Percentiles rank a stretch among this genome's conserved stretches.
Evolutionary conservation across 2,113 vertebrate species (phyloP).

Genomic region (Struthidea cinerea): DNA sequence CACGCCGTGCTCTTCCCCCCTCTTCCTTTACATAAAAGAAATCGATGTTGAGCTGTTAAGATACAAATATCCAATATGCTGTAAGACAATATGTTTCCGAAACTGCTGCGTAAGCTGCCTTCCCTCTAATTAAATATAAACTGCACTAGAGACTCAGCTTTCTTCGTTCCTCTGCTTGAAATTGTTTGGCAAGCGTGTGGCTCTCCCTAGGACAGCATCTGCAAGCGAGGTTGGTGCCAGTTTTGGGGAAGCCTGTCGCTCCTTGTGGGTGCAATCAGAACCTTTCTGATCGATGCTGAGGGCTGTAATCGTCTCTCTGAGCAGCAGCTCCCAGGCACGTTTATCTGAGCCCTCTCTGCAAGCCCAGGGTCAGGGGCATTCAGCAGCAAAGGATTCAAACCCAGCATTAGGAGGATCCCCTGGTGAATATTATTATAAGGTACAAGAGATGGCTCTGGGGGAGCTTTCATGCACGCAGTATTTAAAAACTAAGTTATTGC

Average conservation of each 20-base stretch:
- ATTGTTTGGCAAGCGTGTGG: not conserved
- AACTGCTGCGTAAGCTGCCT: conserved; percentile 61
- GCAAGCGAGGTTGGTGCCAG: not conserved
- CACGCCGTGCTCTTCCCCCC: not conserved
- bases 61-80: conserved; percentile 51
- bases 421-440: conserved; percentile 15
- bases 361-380: not conserved
- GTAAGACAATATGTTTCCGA: conserved; percentile 36
- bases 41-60: conserved; percentile 33
- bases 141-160: not conserved
- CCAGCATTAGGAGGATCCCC: not conserved
- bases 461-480: not conserved
- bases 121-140: conserved; percentile 51
- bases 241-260: not conserved
- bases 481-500: not conserved
- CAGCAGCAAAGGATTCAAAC: not conserved
- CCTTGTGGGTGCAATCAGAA: not conserved
- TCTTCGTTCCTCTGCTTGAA: not conserved
- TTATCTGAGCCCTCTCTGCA: not conserved
- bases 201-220: not conserved
- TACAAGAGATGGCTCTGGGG: not conserved
- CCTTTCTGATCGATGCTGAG: not conserved
- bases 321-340: not conserved
- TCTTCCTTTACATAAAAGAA: conserved; percentile 30
- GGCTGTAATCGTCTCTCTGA: not conserved